Evolutionary conservation across 2,888 invertebrate genomes (phyloP), one percentile per base, ranked within the genome.

Genomic region (Pyrochroa serraticornis): DNA sequence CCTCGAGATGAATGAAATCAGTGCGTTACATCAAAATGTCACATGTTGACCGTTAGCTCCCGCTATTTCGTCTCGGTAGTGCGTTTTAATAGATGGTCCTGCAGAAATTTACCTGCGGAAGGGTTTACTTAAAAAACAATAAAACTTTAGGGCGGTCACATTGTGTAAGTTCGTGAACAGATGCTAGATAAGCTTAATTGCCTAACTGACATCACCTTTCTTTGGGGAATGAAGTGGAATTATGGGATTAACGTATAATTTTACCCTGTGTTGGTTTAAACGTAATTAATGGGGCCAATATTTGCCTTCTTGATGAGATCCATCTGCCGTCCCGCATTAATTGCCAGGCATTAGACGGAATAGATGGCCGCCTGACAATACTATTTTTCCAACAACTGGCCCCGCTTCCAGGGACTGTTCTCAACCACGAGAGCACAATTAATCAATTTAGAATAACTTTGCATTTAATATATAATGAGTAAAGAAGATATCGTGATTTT

Each of bases 141-240:
- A 58, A 60, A 63, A 60, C 46, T 49, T 34, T 9, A 30, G 52
- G 52, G 62, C 44, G 52, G 39, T 54, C 55, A 48, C 36, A 47
- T 35, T 33, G 35, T 22, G 12, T 43, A 37, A 51, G 57, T 46
- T 34, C 58, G 22, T 39, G 43, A 68, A 67, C 71, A 71, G 70
- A 69, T 71, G 70, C 62, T 61, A 66, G 70, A 71, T 70, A 71
- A 67, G 66, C 69, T 63, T 71, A 71, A 68, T 70, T 69, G 57
- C 59, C 62, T 64, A 62, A 65, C 66, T 66, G 69, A 67, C 69
- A 67, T 63, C 64, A 62, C 64, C 69, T 68, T 65, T 66, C 61
- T 58, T 66, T 60, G 56, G 60, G 66, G 70, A 57, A 59, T 58
- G 51, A 39, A 47, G 54, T 48, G 50, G 64, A 62, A 53, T 66